Percentiles rank a stretch among this genome's conserved stretches.
phyloP scores from a whole-genome alignment of 2,888 invertebrate genomes.

The Norana najaformis region DNA sequence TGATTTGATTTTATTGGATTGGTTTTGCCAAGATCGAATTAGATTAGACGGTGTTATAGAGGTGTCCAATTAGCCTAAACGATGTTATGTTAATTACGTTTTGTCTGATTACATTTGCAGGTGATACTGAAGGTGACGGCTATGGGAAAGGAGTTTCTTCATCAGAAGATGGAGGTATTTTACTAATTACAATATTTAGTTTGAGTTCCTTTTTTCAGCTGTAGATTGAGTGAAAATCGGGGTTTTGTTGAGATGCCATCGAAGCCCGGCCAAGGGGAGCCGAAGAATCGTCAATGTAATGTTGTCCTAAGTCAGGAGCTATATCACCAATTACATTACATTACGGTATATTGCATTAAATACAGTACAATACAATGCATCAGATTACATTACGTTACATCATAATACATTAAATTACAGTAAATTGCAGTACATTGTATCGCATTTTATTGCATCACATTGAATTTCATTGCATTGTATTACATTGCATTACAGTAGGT shows the following conservation, averaged over 20 bases:
- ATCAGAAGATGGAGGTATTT: conserved; percentile 41
- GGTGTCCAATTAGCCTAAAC: not conserved
- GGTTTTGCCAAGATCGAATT: not conserved
- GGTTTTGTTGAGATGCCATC: not conserved
- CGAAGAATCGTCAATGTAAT: not conserved
- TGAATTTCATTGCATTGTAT: too few relatives aligned
- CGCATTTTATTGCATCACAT: too few relatives aligned
- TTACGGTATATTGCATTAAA: not conserved
- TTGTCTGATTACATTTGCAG: conserved; percentile 28
- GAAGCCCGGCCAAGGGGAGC: not conserved
- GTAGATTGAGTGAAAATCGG: not conserved
- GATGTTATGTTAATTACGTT: not conserved
- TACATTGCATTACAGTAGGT: too few relatives aligned
- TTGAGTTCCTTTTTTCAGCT: not conserved
- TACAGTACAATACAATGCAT: not conserved
- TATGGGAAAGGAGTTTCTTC: conserved; percentile 36
- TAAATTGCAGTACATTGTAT: too few relatives aligned
- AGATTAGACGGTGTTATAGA: not conserved
- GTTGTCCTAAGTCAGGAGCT: not conserved
- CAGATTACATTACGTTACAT: not conserved
- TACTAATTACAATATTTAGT: not conserved
- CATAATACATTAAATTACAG: too few relatives aligned
- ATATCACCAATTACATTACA: not conserved
- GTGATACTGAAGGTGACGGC: conserved; percentile 37
- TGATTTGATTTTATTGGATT: not conserved